phyloP scores from a whole-genome alignment of 2,797 vertebrate species.

The Moxostoma hubbsi region DNA sequence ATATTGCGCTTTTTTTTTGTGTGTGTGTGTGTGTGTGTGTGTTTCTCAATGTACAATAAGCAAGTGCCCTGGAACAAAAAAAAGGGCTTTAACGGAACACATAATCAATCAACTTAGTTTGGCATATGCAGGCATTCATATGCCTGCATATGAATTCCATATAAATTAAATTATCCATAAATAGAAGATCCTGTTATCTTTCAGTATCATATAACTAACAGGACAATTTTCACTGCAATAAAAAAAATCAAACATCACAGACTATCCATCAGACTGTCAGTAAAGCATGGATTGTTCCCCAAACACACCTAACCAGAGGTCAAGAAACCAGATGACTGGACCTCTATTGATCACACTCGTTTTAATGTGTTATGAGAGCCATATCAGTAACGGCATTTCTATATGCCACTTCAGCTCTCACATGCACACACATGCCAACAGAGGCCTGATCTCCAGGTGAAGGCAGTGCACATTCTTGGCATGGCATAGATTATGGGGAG shows the following conservation, averaged over 20 bases:
- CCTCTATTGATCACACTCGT: slow-evolving; percentile 35
- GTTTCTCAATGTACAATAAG: too few relatives aligned
- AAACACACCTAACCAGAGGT: slow-evolving; percentile 24
- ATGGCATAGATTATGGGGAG: slow-evolving; percentile 39
- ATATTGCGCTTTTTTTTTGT: neutral
- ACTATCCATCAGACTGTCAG: slow-evolving; percentile 29
- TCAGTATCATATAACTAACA: slow-evolving; percentile 18
- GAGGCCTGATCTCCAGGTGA: slow-evolving; percentile 29
- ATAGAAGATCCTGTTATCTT: slow-evolving; percentile 14
- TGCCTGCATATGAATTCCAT: neutral
- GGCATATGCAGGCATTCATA: too few relatives aligned
- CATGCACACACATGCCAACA: slow-evolving; percentile 27
- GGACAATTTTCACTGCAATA: slow-evolving; percentile 11
- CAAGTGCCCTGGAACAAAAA: neutral
- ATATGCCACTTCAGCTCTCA: slow-evolving; percentile 34
- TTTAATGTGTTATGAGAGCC: slow-evolving; percentile 37
- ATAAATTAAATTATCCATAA: neutral
- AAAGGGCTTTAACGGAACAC: neutral
- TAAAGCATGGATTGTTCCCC: slow-evolving; percentile 28
- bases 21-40: too few relatives aligned
- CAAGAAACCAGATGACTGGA: slow-evolving; percentile 36
- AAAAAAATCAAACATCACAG: slow-evolving; percentile 28
- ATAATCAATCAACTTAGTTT: neutral
- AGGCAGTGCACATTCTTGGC: slow-evolving; percentile 24
- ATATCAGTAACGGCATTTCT: slow-evolving; percentile 47